Conservation (phyloP, 2,888 invertebrate species). For the Andrena dorsata region DNA sequence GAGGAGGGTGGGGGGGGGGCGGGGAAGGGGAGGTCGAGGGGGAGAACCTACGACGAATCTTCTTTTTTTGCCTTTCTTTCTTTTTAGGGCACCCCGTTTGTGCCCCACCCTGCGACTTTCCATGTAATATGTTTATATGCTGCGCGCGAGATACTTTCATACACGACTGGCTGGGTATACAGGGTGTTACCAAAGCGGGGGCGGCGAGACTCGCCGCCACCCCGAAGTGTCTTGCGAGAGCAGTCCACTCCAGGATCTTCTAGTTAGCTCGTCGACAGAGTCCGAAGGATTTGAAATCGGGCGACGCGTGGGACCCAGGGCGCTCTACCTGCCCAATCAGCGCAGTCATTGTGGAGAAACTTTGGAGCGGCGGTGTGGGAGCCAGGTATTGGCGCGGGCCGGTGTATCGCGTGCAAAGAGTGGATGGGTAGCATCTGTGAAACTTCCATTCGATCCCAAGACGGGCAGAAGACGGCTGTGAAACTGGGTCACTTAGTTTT, state of each 20-base stretch:
- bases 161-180: constrained; percentile 73
- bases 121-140: constrained; percentile 80
- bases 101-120: constrained; percentile 57
- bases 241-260: neutral
- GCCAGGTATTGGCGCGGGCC: neutral
- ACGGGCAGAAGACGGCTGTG: too few relatives aligned
- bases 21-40: neutral
- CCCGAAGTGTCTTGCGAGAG: neutral
- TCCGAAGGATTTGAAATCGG: neutral
- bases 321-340: constrained; percentile 6
- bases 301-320: neutral
- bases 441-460: neutral
- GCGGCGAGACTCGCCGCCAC: neutral
- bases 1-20: neutral
- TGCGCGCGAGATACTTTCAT: constrained; percentile 69
- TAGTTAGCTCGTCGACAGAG: neutral
- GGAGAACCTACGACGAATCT: constrained; percentile 45
- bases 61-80: constrained; percentile 55
- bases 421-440: neutral
- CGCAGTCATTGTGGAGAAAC: neutral
- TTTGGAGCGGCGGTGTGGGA: neutral
- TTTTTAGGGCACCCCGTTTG: constrained; percentile 76
- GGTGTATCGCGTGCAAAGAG: constrained; percentile 4
- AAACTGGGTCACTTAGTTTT: constrained; percentile 25
- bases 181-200: constrained; percentile 35